These are phyloP conservation scores for Hemiscyllium ocellatum DNA, from an alignment of 2,113 vertebrate species.

Conservation along the genomic window DNA sequence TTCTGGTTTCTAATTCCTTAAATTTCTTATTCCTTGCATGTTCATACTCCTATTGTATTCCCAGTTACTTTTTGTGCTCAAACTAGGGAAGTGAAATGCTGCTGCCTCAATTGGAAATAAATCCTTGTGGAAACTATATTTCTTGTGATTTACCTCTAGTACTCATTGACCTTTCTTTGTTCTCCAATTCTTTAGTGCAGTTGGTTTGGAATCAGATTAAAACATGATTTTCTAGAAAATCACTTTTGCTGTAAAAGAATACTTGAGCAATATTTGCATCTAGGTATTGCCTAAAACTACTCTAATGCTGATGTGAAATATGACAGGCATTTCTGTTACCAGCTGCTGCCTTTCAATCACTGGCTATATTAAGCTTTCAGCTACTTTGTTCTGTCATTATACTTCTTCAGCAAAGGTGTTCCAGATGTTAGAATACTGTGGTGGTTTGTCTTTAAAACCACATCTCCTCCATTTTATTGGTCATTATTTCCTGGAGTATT, in stretches of 20 bases:
- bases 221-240: background rate
- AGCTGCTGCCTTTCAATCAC: background rate
- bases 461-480: background rate
- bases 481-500: background rate
- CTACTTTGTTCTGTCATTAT: background rate
- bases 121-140: background rate
- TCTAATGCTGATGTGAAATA: background rate
- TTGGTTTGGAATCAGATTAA: background rate
- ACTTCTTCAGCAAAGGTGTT: background rate
- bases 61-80: background rate
- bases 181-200: background rate
- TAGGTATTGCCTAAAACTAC: background rate
- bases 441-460: no score
- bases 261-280: background rate
- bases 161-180: background rate
- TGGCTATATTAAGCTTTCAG: background rate
- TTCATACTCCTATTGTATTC: background rate
- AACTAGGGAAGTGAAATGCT: background rate
- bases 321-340: no score
- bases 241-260: background rate
- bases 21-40: background rate
- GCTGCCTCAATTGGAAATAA: slow-evolving; percentile 6
- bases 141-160: background rate
- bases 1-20: background rate
- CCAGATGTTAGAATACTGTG: background rate